These are phyloP conservation scores for Pecten maximus DNA, from an alignment of 2,888 invertebrate genomes.

Conservation along the genomic window DNA sequence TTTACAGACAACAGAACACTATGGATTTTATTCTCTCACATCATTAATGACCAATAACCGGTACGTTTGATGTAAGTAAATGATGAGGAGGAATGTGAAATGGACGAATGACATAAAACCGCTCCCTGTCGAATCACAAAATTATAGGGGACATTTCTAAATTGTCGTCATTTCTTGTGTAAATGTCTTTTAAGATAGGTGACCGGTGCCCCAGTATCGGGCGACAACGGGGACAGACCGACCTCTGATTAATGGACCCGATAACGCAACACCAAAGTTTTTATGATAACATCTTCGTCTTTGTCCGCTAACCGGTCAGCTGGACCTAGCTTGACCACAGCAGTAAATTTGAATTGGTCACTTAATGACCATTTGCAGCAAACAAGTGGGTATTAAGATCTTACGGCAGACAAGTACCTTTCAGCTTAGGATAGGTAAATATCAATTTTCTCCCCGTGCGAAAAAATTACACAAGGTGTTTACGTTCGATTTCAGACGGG, in stretches of 20 bases:
- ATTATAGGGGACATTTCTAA: conserved; percentile 5
- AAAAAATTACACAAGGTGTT: conserved; percentile 22
- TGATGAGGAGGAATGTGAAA: conserved; percentile 1
- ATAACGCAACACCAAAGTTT: conserved; percentile 30
- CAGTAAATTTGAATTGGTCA: conserved; percentile 35
- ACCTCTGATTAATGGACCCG: neutral
- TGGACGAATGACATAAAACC: conserved; percentile 32
- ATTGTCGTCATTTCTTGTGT: neutral
- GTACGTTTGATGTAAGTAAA: conserved; percentile 28
- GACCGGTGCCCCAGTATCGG: neutral
- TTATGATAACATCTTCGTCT: conserved; percentile 21
- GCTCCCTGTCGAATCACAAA: neutral
- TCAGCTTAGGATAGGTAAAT: conserved; percentile 28
- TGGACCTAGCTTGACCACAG: conserved; percentile 27
- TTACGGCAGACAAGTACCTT: conserved; percentile 5
- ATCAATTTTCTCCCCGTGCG: conserved; percentile 17
- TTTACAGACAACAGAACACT: conserved; percentile 1
- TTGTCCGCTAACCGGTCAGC: conserved; percentile 31
- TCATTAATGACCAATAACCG: neutral
- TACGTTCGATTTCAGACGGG: conserved; percentile 4
- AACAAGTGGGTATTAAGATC: conserved; percentile 35
- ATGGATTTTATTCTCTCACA: neutral
- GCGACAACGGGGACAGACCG: neutral
- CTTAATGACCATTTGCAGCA: conserved; percentile 35
- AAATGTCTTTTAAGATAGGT: neutral